Evolutionary conservation across 2,797 vertebrate genomes (phyloP).

Genomic region (Sciurus carolinensis): DNA sequence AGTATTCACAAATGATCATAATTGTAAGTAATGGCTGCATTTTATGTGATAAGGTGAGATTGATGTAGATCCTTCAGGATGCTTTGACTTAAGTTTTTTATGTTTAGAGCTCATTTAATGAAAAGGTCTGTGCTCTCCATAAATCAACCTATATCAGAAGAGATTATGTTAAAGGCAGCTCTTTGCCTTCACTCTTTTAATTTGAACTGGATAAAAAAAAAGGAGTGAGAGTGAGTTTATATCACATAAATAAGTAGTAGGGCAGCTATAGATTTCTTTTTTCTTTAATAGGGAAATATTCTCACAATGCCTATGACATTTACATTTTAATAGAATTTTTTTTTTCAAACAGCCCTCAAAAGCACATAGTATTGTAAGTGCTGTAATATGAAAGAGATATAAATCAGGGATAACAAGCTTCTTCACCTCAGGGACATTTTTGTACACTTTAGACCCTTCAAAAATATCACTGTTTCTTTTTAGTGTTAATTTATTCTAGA

Average conservation of each 20-base stretch:
- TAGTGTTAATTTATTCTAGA: constrained; percentile 44
- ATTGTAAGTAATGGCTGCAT: not conserved
- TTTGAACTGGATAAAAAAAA: constrained; percentile 30
- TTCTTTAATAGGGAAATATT: not conserved
- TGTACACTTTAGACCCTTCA: constrained; percentile 23
- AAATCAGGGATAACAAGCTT: not conserved
- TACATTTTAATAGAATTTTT: constrained; percentile 50
- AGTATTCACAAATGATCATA: constrained; percentile 10
- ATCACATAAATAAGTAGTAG: not conserved
- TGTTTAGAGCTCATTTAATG: constrained; percentile 29
- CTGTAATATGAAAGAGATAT: not conserved
- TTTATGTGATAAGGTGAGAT: constrained; percentile 18
- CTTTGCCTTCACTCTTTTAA: constrained; percentile 22
- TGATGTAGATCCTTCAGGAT: not conserved
- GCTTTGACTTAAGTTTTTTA: not conserved
- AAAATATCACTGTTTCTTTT: constrained; percentile 39
- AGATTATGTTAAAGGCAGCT: constrained; percentile 6
- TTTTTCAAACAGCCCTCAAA: not conserved
- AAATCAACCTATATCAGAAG: constrained; percentile 21
- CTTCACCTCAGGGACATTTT: not conserved
- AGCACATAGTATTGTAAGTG: not conserved
- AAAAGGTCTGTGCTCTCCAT: not conserved
- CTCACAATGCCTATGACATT: constrained; percentile 28
- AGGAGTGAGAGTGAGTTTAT: not conserved
- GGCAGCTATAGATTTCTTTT: not conserved